Conservation (phyloP, 2,888 invertebrate genomes). For the Hydrotaea cyrtoneurina region DNA sequence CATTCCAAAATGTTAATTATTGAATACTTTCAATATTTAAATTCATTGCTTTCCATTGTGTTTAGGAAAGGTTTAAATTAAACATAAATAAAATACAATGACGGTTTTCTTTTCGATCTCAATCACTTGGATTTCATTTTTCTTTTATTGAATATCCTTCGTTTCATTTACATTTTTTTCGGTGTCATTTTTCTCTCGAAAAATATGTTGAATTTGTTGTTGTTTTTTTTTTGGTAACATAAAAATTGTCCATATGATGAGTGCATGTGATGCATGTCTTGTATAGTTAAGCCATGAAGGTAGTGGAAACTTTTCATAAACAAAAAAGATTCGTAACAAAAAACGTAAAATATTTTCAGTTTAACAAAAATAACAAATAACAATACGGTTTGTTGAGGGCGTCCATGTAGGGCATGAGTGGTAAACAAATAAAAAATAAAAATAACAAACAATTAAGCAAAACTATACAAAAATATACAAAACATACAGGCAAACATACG, state of each 20-base stretch:
- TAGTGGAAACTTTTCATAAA: not conserved
- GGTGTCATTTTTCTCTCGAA: conserved; percentile 29
- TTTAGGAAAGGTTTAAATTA: too few relatives aligned
- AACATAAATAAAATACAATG: not conserved
- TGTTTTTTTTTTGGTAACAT: conserved; percentile 43
- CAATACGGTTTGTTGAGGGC: not conserved
- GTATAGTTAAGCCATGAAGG: not conserved
- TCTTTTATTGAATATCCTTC: conserved; percentile 30
- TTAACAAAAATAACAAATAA: not conserved
- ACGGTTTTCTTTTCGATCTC: conserved; percentile 6
- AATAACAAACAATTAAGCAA: too few relatives aligned
- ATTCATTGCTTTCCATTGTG: too few relatives aligned
- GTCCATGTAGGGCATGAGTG: not conserved
- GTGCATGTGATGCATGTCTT: not conserved
- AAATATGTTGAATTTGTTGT: not conserved
- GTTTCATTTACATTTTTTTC: conserved; percentile 1
- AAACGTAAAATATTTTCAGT: not conserved
- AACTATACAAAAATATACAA: conserved; percentile 15
- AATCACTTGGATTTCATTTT: conserved; percentile 5
- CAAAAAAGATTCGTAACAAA: not conserved
- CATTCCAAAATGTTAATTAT: too few relatives aligned
- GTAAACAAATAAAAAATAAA: not conserved
- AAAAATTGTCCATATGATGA: conserved; percentile 13
- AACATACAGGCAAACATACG: conserved; percentile 13
- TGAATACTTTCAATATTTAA: too few relatives aligned